Evolutionary conservation across 2,797 vertebrate genomes (phyloP), one percentile per base, ranked within the genome.

Genomic region (Chiloscyllium punctatum): DNA sequence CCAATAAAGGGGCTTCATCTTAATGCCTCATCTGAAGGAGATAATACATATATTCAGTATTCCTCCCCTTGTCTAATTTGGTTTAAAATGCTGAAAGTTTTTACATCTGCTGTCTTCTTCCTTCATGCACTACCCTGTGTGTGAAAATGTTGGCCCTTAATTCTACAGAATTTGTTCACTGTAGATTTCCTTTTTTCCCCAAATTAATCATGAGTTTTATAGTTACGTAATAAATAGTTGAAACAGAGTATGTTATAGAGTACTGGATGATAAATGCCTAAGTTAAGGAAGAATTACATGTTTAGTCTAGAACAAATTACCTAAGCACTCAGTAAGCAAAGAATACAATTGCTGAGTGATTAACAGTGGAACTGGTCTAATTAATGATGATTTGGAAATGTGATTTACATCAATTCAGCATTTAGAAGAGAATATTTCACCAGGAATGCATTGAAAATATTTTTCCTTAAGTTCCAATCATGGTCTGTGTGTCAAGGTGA

Each of bases 281-380:
- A 57, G 48, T 95, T 95, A 53, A 33, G 30, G 57, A 95, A 53
- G 27, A 95, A 77, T 95, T 74, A 72, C 68, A 48, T 74, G 94
- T 72, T 94, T 51, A 91, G 57, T 66, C 88, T 66, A 27, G 68
- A 48, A 71, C 37, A 74, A 94, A 94, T 71, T 37, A 94, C 37
- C 69, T 74, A 23, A 74, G 74, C 69, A 74, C 25, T 74, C 71
- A 74, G 51, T 30, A 94, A 48, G 94, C 16, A 16, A 37, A 95
- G 72, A 66, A 5, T 91, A 33, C 88, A n/a, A 53, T 72, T 74
- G 69, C 51, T 74, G 48, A 48, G 69, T 30, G 69, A 68, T 74
- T 33, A 42, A 72, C 30, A 27, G 69, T 53, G 42, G 7, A 6
- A 9, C 0, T 27, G 37, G 30, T 72, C 72, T 74, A 30, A 72